Percentiles rank a stretch among this genome's conserved stretches.
Conservation (phyloP, 1,140 invertebrate genomes). For the Dendroctonus valens region DNA sequence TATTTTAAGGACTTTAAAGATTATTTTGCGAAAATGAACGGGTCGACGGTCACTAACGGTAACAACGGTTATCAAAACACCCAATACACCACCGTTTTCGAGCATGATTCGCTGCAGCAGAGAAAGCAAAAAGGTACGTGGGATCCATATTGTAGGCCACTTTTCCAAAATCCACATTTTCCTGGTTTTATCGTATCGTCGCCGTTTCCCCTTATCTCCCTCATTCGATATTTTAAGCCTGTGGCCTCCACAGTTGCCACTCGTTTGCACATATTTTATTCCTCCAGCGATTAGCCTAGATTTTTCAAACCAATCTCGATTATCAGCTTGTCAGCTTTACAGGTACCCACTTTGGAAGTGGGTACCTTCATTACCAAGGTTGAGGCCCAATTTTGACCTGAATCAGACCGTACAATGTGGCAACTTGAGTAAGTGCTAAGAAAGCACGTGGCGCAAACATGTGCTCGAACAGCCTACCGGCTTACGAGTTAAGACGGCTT, state of each 20-base stretch:
- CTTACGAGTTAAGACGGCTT: no score
- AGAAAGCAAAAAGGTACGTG: slow-evolving; percentile 11
- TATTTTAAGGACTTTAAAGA: neutral
- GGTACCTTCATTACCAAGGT: no score
- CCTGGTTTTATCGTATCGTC: neutral
- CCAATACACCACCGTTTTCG: slow-evolving; percentile 9
- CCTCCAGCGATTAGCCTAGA: no score
- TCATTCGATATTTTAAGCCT: no score
- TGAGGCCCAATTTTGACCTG: no score
- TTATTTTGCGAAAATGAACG: slow-evolving; percentile 18
- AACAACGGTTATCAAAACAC: slow-evolving; percentile 15
- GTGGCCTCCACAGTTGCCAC: no score
- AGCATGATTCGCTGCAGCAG: slow-evolving; percentile 13
- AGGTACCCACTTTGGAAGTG: no score
- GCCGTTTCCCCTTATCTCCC: no score
- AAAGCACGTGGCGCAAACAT: slow-evolving; percentile 12
- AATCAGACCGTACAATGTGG: neutral
- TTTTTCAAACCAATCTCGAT: no score
- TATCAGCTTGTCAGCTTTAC: no score
- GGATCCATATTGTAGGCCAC: neutral
- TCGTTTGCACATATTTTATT: no score
- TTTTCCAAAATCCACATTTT: neutral
- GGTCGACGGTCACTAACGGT: slow-evolving; percentile 14
- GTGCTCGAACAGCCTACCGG: neutral
- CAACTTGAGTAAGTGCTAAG: neutral